Base-by-base conservation (phyloP, 2,113 vertebrate species). In the Ascaphus truei region DNA sequence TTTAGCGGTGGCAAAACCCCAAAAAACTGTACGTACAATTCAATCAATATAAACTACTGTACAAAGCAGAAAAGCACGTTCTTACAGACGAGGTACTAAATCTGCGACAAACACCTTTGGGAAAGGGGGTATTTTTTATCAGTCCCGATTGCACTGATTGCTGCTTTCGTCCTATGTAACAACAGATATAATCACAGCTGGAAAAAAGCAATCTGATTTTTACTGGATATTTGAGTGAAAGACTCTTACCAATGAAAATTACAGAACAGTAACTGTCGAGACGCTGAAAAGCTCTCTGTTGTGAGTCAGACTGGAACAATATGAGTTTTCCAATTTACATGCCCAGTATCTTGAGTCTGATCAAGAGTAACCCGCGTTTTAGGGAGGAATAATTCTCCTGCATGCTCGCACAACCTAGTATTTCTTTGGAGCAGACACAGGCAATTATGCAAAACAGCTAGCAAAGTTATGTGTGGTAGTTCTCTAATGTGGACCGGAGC, bases 351-450 rank as follows among this genome's bases (percentile, higher is more conserved):
- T 66, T 50, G 75, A 68, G 73, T 73, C 60, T 22, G 7, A 74
- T 1, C 15, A 23, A 27, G 18, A 77, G 72, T 65, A 79, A 37
- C 2, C 25, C 56, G 25, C 34, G 71, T 75, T 75, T 77, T 76
- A 57, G 68, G 59, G n/a, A 74, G 37, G 37, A 79, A 51, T 25
- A 76, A 34, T 62, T 75, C 67, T 29, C 51, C 73, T 63, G 59
- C 55, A 47, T 51, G 64, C 73, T 36, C 66, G 1, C 55, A 34
- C 33, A 76, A 69, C 27, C 18, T 48, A 56, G 16, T 72, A 76
- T 73, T 15, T 66, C 43, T 61, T 73, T 36, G 2, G 1, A 72
- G 43, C 33, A 71, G 47, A 76, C 12, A 76, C 41, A 74, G 68
- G 8, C n/a, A 47, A 75, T 51, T 62, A 77, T 1, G 18, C 33